A percentile compares a stretch with the other conserved stretches of the same genome.
Evolutionary conservation across 1,140 invertebrate species (phyloP).

Genomic region (Lasioglossum albipes): DNA sequence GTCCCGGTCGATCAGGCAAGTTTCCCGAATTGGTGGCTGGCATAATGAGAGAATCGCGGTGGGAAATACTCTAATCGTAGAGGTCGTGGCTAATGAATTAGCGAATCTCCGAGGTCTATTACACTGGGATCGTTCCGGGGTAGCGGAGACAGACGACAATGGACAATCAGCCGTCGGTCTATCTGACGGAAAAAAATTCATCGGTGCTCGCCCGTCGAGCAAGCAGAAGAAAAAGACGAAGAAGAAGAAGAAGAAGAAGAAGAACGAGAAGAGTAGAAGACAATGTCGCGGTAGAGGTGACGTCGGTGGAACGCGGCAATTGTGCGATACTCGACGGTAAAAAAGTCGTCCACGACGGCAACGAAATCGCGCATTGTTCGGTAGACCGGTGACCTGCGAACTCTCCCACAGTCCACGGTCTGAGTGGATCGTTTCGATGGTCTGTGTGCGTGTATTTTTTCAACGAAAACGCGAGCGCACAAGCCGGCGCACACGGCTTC

Average conservation of each 20-base stretch:
- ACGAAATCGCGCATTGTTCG: conserved; percentile 73
- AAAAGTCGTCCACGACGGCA: conserved; percentile 65
- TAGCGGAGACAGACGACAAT: neutral
- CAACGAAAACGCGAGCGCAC: conserved; percentile 24
- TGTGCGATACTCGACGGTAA: conserved; percentile 57
- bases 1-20: neutral
- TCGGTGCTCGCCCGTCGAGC: neutral
- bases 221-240: conserved; percentile 3
- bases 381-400: conserved; percentile 76
- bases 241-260: conserved; percentile 6
- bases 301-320: conserved; percentile 51
- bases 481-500: too few relatives aligned
- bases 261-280: conserved; percentile 8
- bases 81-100: neutral
- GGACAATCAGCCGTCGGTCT: conserved; percentile 9
- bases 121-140: neutral
- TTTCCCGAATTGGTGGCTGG: neutral
- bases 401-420: conserved; percentile 73
- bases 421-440: neutral
- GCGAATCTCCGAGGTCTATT: neutral
- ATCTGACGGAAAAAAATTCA: conserved; percentile 22
- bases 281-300: conserved; percentile 23
- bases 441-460: conserved; percentile 26
- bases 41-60: neutral
- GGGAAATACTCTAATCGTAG: neutral